These are phyloP conservation scores for Eclectus roratus DNA, from an alignment of 2,113 vertebrate species.

Conservation along the genomic window DNA sequence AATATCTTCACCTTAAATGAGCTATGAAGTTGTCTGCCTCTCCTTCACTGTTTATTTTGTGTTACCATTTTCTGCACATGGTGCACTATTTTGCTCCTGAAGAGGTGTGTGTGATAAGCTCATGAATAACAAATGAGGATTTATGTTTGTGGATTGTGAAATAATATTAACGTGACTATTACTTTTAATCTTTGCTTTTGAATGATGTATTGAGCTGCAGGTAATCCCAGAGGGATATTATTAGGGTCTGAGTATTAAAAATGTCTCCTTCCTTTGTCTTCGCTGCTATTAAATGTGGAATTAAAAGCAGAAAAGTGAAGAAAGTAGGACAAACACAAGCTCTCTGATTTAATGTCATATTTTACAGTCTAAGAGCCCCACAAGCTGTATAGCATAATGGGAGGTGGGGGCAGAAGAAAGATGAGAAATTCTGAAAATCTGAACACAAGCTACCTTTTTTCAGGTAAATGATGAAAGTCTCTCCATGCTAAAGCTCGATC, in stretches of 20 bases:
- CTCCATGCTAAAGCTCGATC: not conserved
- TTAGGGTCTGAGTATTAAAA: slow-evolving; percentile 32
- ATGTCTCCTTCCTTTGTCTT: slow-evolving; percentile 55
- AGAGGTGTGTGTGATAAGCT: slow-evolving; percentile 46
- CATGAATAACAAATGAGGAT: slow-evolving; percentile 67
- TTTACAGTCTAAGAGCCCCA: slow-evolving; percentile 2
- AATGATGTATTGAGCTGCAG: slow-evolving; percentile 46
- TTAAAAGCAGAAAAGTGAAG: not conserved
- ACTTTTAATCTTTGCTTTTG: slow-evolving; percentile 65
- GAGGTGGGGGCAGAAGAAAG: not conserved
- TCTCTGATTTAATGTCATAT: slow-evolving; percentile 13
- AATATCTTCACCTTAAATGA: slow-evolving; percentile 30
- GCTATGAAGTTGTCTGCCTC: slow-evolving; percentile 30
- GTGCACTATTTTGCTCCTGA: slow-evolving; percentile 46
- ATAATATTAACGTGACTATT: slow-evolving; percentile 60
- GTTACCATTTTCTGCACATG: slow-evolving; percentile 29
- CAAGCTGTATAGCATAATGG: not conserved
- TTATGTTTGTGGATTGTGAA: slow-evolving; percentile 60
- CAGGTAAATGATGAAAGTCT: not conserved
- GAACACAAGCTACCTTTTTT: not conserved
- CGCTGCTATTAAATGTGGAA: not conserved
- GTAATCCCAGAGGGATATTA: slow-evolving; percentile 60
- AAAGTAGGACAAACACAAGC: slow-evolving; percentile 4
- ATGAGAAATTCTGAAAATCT: not conserved
- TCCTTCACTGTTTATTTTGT: slow-evolving; percentile 28